phyloP scores from a whole-genome alignment of 2,113 vertebrate genomes.

The Acrocephalus arundinaceus region DNA sequence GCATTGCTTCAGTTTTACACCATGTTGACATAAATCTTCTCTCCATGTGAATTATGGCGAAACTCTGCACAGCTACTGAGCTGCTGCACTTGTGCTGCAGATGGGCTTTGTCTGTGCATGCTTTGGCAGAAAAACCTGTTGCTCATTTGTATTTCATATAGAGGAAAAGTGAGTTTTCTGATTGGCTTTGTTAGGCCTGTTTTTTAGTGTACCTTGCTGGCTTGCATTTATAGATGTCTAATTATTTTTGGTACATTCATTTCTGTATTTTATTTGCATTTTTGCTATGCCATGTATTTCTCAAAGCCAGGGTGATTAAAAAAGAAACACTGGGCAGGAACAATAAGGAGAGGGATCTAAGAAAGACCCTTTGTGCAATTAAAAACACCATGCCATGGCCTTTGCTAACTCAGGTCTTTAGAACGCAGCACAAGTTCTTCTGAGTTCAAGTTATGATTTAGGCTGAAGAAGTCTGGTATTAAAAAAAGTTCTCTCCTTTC shows the following conservation, averaged over 20 bases:
- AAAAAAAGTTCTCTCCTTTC: background rate
- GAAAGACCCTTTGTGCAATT: background rate
- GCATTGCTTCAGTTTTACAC: conserved; percentile 34
- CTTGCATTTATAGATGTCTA: background rate
- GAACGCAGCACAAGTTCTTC: background rate
- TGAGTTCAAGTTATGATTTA: background rate
- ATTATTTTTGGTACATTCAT: background rate
- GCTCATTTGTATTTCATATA: background rate
- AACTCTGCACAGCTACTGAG: conserved; percentile 25
- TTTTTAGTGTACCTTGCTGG: background rate
- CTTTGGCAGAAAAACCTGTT: background rate
- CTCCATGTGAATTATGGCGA: background rate
- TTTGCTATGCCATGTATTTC: background rate
- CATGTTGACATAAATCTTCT: conserved; percentile 28
- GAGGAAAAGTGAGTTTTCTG: background rate
- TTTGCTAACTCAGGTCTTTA: conserved; percentile 5
- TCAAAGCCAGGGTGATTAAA: background rate
- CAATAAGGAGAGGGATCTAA: background rate
- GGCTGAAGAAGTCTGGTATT: background rate
- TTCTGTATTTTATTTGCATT: background rate
- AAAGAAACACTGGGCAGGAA: background rate
- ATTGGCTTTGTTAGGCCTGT: background rate
- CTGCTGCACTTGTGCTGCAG: background rate
- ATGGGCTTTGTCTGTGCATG: conserved; percentile 17
- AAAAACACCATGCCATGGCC: background rate